Base-by-base conservation (phyloP, 2,888 invertebrate genomes). In the Actias luna region DNA sequence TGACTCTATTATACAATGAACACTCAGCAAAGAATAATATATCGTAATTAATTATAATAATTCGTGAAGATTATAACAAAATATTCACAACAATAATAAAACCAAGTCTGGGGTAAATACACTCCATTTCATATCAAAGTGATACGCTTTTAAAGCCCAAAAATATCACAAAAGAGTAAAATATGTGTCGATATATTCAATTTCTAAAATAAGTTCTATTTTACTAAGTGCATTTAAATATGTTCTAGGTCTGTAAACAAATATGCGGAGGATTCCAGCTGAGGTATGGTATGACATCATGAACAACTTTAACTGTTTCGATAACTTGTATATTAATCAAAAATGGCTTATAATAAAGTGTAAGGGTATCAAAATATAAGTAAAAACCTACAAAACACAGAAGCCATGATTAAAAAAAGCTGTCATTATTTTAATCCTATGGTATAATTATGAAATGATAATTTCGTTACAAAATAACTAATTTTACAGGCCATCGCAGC, bases 201-300 rank as follows among this genome's bases (percentile, higher is more conserved):
- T 52, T 5, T 22, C 25, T n/a, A 33, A 18, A 14, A 25, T 1
- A 18, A 18, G 16, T 36, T 59, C 16, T 22, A 22, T 42, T 31
- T 5, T 58, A 29, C 31, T 57, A 18, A 42, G 22, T n/a, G 31
- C 57, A n/a, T 66, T 68, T 67, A 74, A 69, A 76, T 79, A 69
- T 82, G 79, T 88, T 87, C 75, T 87, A 91, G 91, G 91, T 89
- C 89, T 91, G 88, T 91, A 91, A 89, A 82, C 84, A 77, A 69
- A 72, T 63, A 64, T 69, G 63, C 67, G 71, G 76, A 79, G 81
- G 83, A 85, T 78, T 74, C 68, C 73, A 75, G 79, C 75, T 74
- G 76, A 84, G 84, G 85, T 87, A 80, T 52, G 65, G 52, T 36
- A 14, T 46, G 5, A 33, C 36, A 58, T 50, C 31, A 60, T 27